Evolutionary conservation across 2,888 invertebrate genomes (phyloP).

Genomic region (Hirtodrosophila alboralis): DNA sequence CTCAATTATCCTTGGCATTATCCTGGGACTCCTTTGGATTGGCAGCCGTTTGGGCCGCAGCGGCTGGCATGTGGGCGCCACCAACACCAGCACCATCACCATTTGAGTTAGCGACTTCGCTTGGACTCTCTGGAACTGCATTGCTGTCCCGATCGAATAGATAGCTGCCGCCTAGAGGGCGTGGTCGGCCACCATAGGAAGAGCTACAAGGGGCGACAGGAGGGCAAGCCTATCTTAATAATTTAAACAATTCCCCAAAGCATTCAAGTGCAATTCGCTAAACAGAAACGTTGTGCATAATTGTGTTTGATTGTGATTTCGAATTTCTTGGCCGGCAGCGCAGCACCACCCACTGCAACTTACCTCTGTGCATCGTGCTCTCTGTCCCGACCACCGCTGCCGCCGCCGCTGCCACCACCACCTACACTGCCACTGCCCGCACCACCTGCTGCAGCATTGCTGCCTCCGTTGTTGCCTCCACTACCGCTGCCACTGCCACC

Average conservation of each 20-base stretch:
- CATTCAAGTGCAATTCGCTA: slow-evolving; percentile 4
- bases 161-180: slow-evolving; percentile 83
- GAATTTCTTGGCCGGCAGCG: slow-evolving; percentile 19
- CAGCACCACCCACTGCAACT: slow-evolving; percentile 74
- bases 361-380: slow-evolving; percentile 69
- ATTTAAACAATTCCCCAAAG: slow-evolving; percentile 64
- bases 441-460: slow-evolving; percentile 33
- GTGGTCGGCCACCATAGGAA: slow-evolving; percentile 83
- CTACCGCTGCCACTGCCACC: slow-evolving; percentile 52
- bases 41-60: slow-evolving; percentile 68
- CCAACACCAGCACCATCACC: slow-evolving; percentile 44
- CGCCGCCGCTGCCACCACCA: slow-evolving; percentile 43
- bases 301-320: neutral
- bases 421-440: slow-evolving; percentile 47
- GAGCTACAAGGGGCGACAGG: slow-evolving; percentile 84
- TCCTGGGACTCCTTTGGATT: slow-evolving; percentile 32
- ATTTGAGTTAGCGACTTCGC: slow-evolving; percentile 51
- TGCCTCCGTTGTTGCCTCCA: slow-evolving; percentile 43
- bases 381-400: slow-evolving; percentile 54
- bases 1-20: slow-evolving; percentile 35
- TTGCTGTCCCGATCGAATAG: slow-evolving; percentile 83
- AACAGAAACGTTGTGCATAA: slow-evolving; percentile 1
- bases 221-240: slow-evolving; percentile 83
- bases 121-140: slow-evolving; percentile 63
- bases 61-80: slow-evolving; percentile 54